These are phyloP conservation scores for Salmo trutta DNA, from an alignment of 2,797 vertebrate genomes.

Conservation along the genomic window DNA sequence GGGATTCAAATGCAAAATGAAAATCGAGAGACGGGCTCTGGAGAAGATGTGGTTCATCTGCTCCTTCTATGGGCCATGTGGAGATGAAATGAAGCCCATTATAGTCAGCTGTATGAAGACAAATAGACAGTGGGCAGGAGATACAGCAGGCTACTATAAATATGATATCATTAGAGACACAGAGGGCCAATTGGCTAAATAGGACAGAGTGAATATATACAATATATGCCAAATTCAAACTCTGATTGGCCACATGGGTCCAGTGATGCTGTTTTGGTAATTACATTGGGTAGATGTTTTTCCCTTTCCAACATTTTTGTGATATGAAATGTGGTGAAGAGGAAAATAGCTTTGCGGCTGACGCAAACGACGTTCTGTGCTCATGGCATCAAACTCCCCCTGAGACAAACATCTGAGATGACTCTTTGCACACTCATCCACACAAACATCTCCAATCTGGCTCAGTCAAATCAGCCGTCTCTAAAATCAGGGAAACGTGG, in stretches of 20 bases:
- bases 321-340: too few species aligned
- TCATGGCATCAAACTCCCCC: too few species aligned
- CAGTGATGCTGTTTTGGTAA: constrained; percentile 62
- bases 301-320: constrained; percentile 8
- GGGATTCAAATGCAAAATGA: background rate
- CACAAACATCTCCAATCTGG: too few species aligned
- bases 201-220: constrained; percentile 13
- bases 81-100: constrained; percentile 15
- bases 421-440: too few species aligned
- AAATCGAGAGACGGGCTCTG: background rate
- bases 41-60: too few species aligned
- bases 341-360: too few species aligned
- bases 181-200: constrained; percentile 70
- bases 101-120: constrained; percentile 10
- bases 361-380: too few species aligned
- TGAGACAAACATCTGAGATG: too few species aligned
- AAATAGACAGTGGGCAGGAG: constrained; percentile 33
- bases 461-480: constrained; percentile 14
- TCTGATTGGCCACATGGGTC: constrained; percentile 65
- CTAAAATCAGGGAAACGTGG: constrained; percentile 44
- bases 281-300: constrained; percentile 57
- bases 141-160: constrained; percentile 27
- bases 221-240: constrained; percentile 47
- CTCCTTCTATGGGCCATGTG: constrained; percentile 27
- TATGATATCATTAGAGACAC: constrained; percentile 57